Evolutionary conservation across 1,140 invertebrate genomes (phyloP), one percentile per base, ranked within the genome.

Genomic region (Notospermus geniculatus): DNA sequence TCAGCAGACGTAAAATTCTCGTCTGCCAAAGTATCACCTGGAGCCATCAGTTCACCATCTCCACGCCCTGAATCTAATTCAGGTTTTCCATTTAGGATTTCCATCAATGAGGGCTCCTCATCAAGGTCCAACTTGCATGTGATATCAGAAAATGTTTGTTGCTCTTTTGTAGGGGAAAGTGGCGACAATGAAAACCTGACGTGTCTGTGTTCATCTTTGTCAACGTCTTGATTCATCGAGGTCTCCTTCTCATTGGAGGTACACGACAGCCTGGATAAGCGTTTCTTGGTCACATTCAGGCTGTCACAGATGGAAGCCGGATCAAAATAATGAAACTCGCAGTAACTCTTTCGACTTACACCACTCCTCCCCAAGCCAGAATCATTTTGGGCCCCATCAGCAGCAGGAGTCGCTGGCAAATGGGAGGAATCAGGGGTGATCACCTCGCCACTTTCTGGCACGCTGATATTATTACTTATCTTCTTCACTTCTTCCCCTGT

Each of bases 161-260:
- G 5, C 4, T 36, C 32, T 36, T 36, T 15, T 7, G 15, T 15
- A 36, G 32, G 32, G 15, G 32, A 36, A 5, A 50, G 5, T 50
- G 46, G 46, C n/a, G 25, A 50, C n/a, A 9, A 7, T n/a, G 46
- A 50, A n/a, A 50, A 50, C n/a, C 46, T 19, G n/a, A 50, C 46
- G 25, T 23, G n/a, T n/a, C 9, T 27, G 46, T 50, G 4, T 27
- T 9, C n/a, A 50, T 50, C 25, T 9, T 23, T 9, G n/a, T 50
- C 25, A n/a, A 50, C 5, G 5, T 27, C 46, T 9, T 19, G 46
- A 50, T 9, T 7, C n/a, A 50, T 19, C 46, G 46, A 27, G 15
- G 32, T 36, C n/a, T 50, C 19, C 25, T 50, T 19, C 46, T 50
- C 46, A 5, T 19, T 5, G n/a, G n/a, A 19, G 5, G 19, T 50